These are phyloP conservation scores for Parotocinclus haroldoi DNA, from an alignment of 2,797 vertebrate species.

Conservation along the genomic window DNA sequence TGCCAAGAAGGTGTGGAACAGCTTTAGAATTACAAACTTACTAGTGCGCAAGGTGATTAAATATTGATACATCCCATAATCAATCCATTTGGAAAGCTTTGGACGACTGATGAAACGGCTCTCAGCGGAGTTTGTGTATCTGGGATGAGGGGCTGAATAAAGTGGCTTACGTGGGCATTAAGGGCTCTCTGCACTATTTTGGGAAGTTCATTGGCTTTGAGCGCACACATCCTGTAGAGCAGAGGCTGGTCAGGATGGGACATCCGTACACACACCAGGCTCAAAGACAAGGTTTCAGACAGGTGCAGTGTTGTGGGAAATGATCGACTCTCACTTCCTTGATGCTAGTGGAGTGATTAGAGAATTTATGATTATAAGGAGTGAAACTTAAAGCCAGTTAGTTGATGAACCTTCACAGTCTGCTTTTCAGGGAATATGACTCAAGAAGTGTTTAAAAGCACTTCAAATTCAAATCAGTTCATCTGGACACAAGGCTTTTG, in stretches of 20 bases:
- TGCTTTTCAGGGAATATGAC: too few relatives aligned
- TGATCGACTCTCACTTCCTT: constrained; percentile 55
- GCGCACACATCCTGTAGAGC: constrained; percentile 63
- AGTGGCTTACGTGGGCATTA: constrained; percentile 70
- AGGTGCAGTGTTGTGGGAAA: constrained; percentile 34
- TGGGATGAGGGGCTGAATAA: constrained; percentile 62
- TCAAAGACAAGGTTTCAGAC: constrained; percentile 28
- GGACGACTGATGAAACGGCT: constrained; percentile 42
- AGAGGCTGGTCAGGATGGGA: constrained; percentile 68
- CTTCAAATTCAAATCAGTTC: too few relatives aligned
- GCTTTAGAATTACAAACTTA: too few relatives aligned
- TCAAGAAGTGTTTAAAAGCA: too few relatives aligned
- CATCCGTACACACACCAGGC: constrained; percentile 42
- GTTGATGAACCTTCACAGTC: neutral
- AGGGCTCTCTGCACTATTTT: constrained; percentile 64
- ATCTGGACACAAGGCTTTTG: too few relatives aligned
- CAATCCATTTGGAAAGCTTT: too few relatives aligned
- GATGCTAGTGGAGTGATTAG: constrained; percentile 64
- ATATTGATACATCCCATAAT: too few relatives aligned
- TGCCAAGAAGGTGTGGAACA: too few relatives aligned
- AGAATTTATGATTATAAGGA: constrained; percentile 26
- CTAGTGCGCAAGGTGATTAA: too few relatives aligned
- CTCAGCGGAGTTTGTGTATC: constrained; percentile 60
- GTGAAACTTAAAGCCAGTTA: neutral
- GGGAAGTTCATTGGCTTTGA: constrained; percentile 66